Conservation (phyloP, 2,888 invertebrate genomes). For the Anthrax anthrax region DNA sequence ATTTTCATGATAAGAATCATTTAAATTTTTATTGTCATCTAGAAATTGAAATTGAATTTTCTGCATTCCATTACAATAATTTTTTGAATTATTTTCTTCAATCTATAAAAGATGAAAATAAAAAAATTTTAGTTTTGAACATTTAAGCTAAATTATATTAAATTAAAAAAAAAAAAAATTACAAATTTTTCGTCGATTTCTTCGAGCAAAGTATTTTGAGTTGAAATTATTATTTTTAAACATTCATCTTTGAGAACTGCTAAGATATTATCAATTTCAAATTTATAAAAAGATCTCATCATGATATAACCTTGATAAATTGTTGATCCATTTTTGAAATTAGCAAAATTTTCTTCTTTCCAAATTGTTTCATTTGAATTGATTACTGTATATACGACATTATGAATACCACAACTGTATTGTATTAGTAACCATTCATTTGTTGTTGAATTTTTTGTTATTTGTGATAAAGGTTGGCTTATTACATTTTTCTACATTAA, state of each 20-base stretch:
- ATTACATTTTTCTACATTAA: background rate
- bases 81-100: too few relatives aligned
- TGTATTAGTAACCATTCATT: background rate
- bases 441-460: background rate
- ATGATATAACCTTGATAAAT: background rate
- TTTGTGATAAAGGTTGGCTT: background rate
- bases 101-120: too few relatives aligned
- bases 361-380: background rate
- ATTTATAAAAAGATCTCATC: background rate
- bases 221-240: too few relatives aligned
- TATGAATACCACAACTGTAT: background rate
- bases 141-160: too few relatives aligned
- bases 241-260: background rate
- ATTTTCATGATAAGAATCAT: too few relatives aligned
- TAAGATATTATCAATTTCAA: background rate
- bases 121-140: too few relatives aligned
- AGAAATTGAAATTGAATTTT: too few relatives aligned
- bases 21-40: too few relatives aligned
- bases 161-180: too few relatives aligned
- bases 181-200: too few relatives aligned
- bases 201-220: too few relatives aligned
- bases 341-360: background rate
- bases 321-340: background rate
- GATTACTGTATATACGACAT: background rate
- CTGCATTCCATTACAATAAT: too few relatives aligned